These are phyloP conservation scores for Gambusia holbrooki DNA, from an alignment of 2,113 vertebrate species.

Conservation along the genomic window DNA sequence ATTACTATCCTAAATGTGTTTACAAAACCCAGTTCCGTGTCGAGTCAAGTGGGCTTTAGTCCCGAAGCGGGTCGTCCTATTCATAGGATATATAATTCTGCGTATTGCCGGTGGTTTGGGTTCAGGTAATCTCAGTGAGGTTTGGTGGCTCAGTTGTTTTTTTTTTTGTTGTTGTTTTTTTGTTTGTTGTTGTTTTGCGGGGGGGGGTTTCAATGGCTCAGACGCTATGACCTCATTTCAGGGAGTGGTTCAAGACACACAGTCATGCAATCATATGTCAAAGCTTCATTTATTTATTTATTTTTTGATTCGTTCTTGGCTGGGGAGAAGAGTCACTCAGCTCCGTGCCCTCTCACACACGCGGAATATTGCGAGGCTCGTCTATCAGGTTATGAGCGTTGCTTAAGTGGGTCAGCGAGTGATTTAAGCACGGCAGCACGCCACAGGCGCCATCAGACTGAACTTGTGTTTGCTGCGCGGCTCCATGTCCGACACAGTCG, in stretches of 20 bases:
- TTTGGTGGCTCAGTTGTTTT: conserved; percentile 8
- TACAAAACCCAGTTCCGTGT: conserved; percentile 2
- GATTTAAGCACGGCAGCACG: conserved; percentile 60
- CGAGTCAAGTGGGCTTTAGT: neutral
- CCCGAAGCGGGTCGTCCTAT: neutral
- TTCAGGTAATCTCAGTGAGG: neutral
- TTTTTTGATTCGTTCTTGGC: neutral
- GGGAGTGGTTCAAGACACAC: conserved; percentile 67
- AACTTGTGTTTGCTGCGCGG: conserved; percentile 8
- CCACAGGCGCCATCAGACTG: conserved; percentile 30
- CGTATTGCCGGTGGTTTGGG: neutral
- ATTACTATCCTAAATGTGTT: conserved; percentile 41
- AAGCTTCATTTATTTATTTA: conserved; percentile 23
- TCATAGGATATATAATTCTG: neutral
- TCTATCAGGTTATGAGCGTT: conserved; percentile 3
- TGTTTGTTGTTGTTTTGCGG: too few relatives aligned
- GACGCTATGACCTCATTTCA: conserved; percentile 69
- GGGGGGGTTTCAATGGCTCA: neutral
- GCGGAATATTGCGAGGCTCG: conserved; percentile 5
- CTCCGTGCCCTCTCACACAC: conserved; percentile 15
- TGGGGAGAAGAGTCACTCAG: conserved; percentile 8
- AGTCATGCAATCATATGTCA: conserved; percentile 35
- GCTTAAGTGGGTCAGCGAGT: conserved; percentile 69
- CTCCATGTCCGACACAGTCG: neutral
- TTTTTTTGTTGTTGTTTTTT: neutral